phyloP scores from a whole-genome alignment of 2,888 invertebrate genomes.

The Amphipyra tragopoginis region DNA sequence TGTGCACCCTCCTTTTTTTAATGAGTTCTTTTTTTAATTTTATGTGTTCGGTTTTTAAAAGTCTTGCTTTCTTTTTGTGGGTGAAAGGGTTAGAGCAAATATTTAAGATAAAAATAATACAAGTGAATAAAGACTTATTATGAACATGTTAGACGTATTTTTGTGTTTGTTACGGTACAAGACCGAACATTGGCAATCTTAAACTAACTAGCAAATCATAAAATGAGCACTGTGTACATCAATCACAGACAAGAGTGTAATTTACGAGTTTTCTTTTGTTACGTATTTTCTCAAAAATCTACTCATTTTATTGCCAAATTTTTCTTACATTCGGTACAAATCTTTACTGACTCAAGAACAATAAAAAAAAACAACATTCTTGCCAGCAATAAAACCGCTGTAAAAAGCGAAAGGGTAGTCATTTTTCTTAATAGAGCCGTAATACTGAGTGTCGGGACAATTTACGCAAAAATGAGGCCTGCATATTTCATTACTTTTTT shows the following conservation, averaged over 20 bases:
- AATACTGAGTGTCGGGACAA: conserved; percentile 71
- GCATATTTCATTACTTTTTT: conserved; percentile 78
- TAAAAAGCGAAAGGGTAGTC: conserved; percentile 57
- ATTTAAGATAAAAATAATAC: no score
- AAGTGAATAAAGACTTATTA: no score
- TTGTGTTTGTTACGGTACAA: no score
- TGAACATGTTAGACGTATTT: no score
- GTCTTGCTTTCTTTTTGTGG: not conserved
- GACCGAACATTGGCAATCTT: no score
- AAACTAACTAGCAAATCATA: no score
- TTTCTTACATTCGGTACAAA: not conserved
- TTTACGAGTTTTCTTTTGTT: no score
- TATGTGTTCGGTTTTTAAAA: not conserved
- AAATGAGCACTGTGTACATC: no score
- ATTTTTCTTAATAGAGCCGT: conserved; percentile 81
- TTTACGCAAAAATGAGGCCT: conserved; percentile 76
- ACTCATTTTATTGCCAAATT: no score
- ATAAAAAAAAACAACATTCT: conserved; percentile 13
- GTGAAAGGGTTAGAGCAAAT: no score
- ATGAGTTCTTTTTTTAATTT: conserved; percentile 4
- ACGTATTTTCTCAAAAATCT: no score
- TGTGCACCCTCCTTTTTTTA: conserved; percentile 28
- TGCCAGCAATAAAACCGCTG: conserved; percentile 25
- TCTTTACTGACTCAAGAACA: not conserved
- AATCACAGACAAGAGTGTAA: no score